These are phyloP conservation scores for Drosophila bunnanda DNA, from an alignment of 2,888 invertebrate species.

Conservation along the genomic window DNA sequence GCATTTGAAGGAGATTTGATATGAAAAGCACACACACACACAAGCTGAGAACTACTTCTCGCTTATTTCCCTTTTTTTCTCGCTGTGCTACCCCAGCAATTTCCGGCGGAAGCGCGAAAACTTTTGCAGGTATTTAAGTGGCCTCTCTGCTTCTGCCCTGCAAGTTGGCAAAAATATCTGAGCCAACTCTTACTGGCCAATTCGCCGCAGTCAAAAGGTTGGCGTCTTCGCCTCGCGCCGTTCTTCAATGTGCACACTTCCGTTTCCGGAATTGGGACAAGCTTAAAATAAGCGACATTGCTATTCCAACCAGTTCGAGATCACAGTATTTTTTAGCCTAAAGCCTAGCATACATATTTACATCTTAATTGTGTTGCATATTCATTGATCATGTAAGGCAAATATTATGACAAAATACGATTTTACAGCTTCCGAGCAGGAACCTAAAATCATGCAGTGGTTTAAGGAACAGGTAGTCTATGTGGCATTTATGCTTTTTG, in stretches of 20 bases:
- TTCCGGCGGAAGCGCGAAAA: slow-evolving; percentile 75
- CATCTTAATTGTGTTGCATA: not conserved
- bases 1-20: slow-evolving; percentile 58
- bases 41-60: slow-evolving; percentile 13
- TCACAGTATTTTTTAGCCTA: slow-evolving; percentile 2
- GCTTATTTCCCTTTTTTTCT: slow-evolving; percentile 2
- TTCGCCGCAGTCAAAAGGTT: slow-evolving; percentile 29
- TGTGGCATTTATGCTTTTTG: too few relatives aligned
- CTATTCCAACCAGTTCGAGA: slow-evolving; percentile 12
- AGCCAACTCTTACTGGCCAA: slow-evolving; percentile 35
- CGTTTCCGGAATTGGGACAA: slow-evolving; percentile 58
- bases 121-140: slow-evolving; percentile 76
- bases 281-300: not conserved
- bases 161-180: slow-evolving; percentile 34
- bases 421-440: not conserved
- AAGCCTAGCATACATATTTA: not conserved
- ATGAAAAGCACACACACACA: slow-evolving; percentile 15
- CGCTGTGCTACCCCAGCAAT: slow-evolving; percentile 51
- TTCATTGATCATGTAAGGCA: not conserved
- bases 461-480: not conserved
- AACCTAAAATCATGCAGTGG: not conserved
- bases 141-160: slow-evolving; percentile 35
- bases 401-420: not conserved
- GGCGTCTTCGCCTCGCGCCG: slow-evolving; percentile 44
- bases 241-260: slow-evolving; percentile 67